Percentiles rank a stretch among this genome's conserved stretches.
Evolutionary conservation across 2,113 vertebrate species (phyloP).

Genomic region (Onychorhynchus coronatus): DNA sequence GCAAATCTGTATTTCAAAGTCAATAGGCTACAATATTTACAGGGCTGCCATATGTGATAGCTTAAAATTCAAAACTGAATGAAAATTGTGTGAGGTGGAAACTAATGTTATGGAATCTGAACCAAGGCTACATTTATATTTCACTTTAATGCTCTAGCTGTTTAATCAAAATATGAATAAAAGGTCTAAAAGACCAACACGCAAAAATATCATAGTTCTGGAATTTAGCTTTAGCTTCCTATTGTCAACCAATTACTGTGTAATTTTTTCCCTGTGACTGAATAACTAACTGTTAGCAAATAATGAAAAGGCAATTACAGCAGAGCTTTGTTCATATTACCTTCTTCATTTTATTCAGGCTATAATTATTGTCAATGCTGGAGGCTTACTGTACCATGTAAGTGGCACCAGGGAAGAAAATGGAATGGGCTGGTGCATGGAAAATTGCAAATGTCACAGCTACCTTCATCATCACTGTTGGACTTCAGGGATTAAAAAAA

Average conservation of each 20-base stretch:
- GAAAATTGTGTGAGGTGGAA: constrained; percentile 64
- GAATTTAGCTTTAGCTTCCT: constrained; percentile 91
- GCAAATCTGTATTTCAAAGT: constrained; percentile 67
- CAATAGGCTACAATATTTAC: constrained; percentile 57
- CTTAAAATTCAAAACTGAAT: constrained; percentile 59
- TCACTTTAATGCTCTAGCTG: constrained; percentile 95
- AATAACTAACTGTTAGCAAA: constrained; percentile 99
- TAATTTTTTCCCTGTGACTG: constrained; percentile 97
- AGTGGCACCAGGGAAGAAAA: constrained; percentile 95
- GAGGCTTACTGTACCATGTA: constrained; percentile 98
- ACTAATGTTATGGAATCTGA: constrained; percentile 72
- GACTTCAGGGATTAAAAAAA: constrained; percentile 81
- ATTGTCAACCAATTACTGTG: constrained; percentile 99
- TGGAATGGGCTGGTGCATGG: constrained; percentile 96
- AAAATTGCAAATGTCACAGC: constrained; percentile 99
- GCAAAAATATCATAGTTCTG: constrained; percentile 88
- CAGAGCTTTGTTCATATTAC: constrained; percentile 96
- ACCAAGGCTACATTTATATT: constrained; percentile 74
- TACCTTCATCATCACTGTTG: constrained; percentile 89
- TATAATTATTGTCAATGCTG: constrained; percentile 98
- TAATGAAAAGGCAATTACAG: constrained; percentile 99
- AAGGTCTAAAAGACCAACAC: constrained; percentile 84
- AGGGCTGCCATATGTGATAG: constrained; percentile 33
- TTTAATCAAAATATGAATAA: constrained; percentile 93
- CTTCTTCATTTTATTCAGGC: constrained; percentile 94